Base-by-base conservation (phyloP, 1,140 invertebrate species). In the Olivierus martensii region DNA sequence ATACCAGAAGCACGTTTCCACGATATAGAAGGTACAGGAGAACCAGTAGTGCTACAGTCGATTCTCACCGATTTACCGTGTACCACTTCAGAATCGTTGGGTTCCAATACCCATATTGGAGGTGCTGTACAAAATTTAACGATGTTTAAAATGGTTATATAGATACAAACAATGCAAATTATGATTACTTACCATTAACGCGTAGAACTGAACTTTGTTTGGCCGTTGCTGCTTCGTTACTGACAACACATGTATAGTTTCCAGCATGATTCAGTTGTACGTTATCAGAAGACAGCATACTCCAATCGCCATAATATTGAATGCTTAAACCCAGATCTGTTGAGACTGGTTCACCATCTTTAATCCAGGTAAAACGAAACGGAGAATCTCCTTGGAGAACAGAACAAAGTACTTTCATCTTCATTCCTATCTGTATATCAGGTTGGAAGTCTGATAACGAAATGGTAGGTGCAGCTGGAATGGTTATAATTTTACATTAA, bases 171-270 rank as follows among this genome's bases (percentile, higher is more conserved):
- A 28, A 28, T 28, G 1, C 9, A 28, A 28, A 28, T 28, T 28
- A 41, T 14, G 28, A 11, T n/a, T 44, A 52, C 65, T 82, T 82
- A 87, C 84, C 83, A 70, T 87, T 83, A 67, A 87, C 83, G 70
- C 78, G 73, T 59, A 87, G 75, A 60, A 77, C 76, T 68, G 82
- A 81, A 52, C 79, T 80, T 65, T 80, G 78, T 52, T 78, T 75
- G 67, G 81, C 79, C 68, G 81, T 77, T 53, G 80, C 82, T 53
- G 81, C 82, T 44, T 75, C 71, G 66, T 70, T 68, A 7, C 35
- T 57, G 1, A 67, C 70, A 7, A 57, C 61, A 59, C 71, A 73
- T 3, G 61, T 64, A 53, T 73, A 73, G 21, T 60, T 59, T 0
- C 70, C 71, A 21, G 53, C 39, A 49, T 63, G 61, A 11, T 28